phyloP scores from a whole-genome alignment of 2,797 vertebrate genomes.

The Sebastes steindachneri region DNA sequence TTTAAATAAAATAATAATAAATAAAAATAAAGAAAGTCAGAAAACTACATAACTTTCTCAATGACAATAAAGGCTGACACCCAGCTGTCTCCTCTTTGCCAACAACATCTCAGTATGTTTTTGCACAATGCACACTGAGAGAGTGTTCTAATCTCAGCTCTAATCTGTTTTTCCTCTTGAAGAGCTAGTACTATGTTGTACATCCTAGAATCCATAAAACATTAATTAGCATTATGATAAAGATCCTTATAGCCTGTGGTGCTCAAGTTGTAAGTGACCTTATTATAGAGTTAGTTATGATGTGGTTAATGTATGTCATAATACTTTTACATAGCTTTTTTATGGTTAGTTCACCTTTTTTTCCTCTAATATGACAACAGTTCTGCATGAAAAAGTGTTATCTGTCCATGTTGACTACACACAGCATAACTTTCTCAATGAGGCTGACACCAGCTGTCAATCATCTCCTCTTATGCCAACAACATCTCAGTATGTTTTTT shows the following conservation, averaged over 20 bases:
- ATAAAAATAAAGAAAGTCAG: too few species aligned
- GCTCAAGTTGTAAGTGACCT: neutral
- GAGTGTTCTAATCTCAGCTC: constrained; percentile 43
- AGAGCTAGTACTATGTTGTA: neutral
- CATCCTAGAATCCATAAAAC: neutral
- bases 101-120: constrained; percentile 6
- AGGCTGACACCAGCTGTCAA: constrained; percentile 46
- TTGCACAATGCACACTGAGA: constrained; percentile 2
- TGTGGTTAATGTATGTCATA: neutral
- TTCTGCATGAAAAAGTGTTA: neutral
- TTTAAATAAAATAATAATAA: too few species aligned
- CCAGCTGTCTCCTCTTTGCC: constrained; percentile 30
- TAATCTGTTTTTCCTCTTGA: constrained; percentile 44
- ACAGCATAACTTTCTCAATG: constrained; percentile 16
- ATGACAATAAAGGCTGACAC: constrained; percentile 17
- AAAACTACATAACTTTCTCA: constrained; percentile 14
- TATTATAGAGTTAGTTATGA: neutral
- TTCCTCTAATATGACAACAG: neutral
- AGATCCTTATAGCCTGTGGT: neutral
- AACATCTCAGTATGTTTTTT: constrained; percentile 5
- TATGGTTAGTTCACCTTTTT: neutral
- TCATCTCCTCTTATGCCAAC: constrained; percentile 27
- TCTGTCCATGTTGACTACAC: neutral
- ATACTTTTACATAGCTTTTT: neutral
- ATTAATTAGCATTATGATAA: neutral